Base-by-base conservation (phyloP, 1,140 invertebrate species). In the Drosophila sturtevanti region DNA sequence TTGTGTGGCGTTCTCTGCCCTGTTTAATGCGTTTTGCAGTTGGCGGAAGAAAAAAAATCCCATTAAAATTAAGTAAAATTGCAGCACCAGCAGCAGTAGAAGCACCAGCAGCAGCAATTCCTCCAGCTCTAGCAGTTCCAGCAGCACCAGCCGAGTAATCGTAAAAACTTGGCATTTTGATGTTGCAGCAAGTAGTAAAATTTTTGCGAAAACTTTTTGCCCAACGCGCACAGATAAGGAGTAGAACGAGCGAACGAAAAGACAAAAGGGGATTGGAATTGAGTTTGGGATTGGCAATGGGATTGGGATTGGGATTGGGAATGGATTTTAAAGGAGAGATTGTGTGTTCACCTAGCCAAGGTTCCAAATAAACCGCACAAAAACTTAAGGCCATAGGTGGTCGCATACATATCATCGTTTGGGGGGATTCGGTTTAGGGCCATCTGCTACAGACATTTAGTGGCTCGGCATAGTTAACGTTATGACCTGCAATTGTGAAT, bases 31-130 rank as follows among this genome's bases (percentile, higher is more conserved):
- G 89, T 87, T 87, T 76, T 87, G 84, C 84, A 87, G 84, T 87
- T 87, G 82, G 76, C 84, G 84, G 76, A 87, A 87, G 84, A 82
- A 87, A 86, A 87, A 87, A 89, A 48, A 31, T 89, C 80, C 89
- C 89, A 90, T 90, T 90, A 90, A 90, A 90, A 90, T 90, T 90
- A 90, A 90, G 89, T 90, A 90, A 90, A 90, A 90, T 90, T 90
- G 89, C 89, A 89, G 68, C 82, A 68, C 70, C 70, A 80, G 77
- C 70, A 66, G 61, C 37, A 76, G 69, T 67, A 80, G 77, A 66
- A 66, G 61, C 37, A 76, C 64, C 71, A 56, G 58, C 68, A 44
- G 37, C 37, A 38, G 41, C 41, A n/a, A n/a, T n/a, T 31, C 27
- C 27, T 31, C 27, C 27, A 48, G 41, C 41, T 21, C 41, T 21